These are phyloP conservation scores for Macheiramphus alcinus DNA, from an alignment of 2,113 vertebrate species.

Conservation along the genomic window DNA sequence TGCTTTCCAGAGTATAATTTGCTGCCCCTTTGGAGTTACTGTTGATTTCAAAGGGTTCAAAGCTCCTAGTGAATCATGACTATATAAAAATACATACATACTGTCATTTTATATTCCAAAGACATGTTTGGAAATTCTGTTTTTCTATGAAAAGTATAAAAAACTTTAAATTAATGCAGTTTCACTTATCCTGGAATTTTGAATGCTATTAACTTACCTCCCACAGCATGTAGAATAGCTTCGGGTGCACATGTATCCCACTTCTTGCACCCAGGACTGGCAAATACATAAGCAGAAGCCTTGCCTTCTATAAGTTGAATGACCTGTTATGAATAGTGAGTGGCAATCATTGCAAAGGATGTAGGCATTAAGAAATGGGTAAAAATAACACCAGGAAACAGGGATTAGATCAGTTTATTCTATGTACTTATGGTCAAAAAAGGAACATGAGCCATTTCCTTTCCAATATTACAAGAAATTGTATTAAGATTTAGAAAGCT, in stretches of 20 bases:
- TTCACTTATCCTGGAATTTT: background rate
- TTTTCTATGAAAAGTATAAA: background rate
- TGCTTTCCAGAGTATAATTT: background rate
- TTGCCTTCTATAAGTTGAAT: constrained; percentile 95
- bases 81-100: background rate
- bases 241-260: constrained; percentile 98
- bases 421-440: background rate
- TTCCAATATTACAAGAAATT: background rate
- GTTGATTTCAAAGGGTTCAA: background rate
- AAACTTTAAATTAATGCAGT: background rate
- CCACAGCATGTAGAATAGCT: constrained; percentile 90
- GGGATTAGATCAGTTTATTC: background rate
- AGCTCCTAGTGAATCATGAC: background rate
- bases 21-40: background rate
- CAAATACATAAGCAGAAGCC: constrained; percentile 95
- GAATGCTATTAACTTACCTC: constrained; percentile 76
- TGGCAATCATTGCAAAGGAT: background rate
- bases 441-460: background rate
- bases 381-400: background rate
- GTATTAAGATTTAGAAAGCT: background rate
- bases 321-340: constrained; percentile 74
- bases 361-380: background rate
- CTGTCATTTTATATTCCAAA: background rate
- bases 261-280: constrained; percentile 95
- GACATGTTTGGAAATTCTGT: background rate